These are phyloP conservation scores for Protomyctophum bolini DNA, from an alignment of 2,113 vertebrate genomes.

Conservation along the genomic window DNA sequence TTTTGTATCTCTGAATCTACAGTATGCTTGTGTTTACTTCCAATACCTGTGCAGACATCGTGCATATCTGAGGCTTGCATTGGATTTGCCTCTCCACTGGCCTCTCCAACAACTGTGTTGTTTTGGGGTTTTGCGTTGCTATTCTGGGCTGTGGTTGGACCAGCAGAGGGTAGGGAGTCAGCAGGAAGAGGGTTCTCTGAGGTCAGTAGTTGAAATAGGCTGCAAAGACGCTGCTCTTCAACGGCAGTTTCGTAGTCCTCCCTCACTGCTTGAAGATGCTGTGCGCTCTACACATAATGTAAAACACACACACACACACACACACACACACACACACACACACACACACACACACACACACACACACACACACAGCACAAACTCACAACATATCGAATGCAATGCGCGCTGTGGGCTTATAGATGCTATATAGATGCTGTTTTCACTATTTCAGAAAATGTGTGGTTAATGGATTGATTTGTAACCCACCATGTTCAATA, in stretches of 20 bases:
- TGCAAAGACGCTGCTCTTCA: constrained; percentile 26
- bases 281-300: constrained; percentile 31
- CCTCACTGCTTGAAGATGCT: constrained; percentile 31
- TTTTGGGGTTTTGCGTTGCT: constrained; percentile 7
- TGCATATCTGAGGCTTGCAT: constrained; percentile 27
- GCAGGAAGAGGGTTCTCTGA: constrained; percentile 23
- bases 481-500: constrained; percentile 55
- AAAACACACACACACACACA: too few relatives aligned
- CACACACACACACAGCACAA: constrained; percentile 15
- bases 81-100: background rate
- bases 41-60: constrained; percentile 68
- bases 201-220: constrained; percentile 48
- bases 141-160: constrained; percentile 17
- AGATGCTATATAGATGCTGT: background rate
- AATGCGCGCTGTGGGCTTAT: background rate
- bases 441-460: background rate
- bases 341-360: constrained; percentile 16
- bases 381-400: background rate
- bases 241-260: constrained; percentile 48
- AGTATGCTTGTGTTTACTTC: background rate
- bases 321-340: constrained; percentile 15
- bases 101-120: background rate
- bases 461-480: background rate
- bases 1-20: background rate
- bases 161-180: background rate